Base-by-base conservation (phyloP, 2,888 invertebrate genomes). In the Notocelia uddmanniana region DNA sequence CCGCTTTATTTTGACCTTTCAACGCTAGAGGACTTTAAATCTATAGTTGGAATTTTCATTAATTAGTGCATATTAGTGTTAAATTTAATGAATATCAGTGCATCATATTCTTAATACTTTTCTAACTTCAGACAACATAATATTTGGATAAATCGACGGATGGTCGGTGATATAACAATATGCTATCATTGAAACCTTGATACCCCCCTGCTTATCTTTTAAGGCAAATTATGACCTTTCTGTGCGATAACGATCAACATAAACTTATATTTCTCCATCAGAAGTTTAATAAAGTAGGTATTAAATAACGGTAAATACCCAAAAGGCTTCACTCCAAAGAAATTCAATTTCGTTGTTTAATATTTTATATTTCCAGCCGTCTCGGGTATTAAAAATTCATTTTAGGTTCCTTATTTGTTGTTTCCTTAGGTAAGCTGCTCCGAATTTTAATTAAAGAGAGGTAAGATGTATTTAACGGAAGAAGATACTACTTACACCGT, bases 311-410 rank as follows among this genome's bases (percentile, higher is more conserved):
- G 58, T 13, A 58, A 37, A 58, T 34, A 50, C 68, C 26, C 41
- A 60, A 54, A 50, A 10, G n/a, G 54, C 62, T 62, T 62, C 55
- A 34, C 62, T 62, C 9, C 48, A 15, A 63, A 55, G 45, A 69
- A 59, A 63, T 63, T 57, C 9, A 37, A 63, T 57, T 55, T 57
- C 18, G 23, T 34, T 57, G 48, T 57, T 63, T 63, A 34, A 63
- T 57, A 50, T 48, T 63, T 21, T 48, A 48, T 34, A 55, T 45
- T 54, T 48, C 9, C 18, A 34, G 55, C 18, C 21, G 34, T 50
- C 55, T 11, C n/a, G 45, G 63, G 69, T 63, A 69, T 64, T 69
- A 64, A 69, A 64, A 57, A 50, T 63, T 57, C 57, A 69, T 69
- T 64, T 63, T 57, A 50, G 48, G 37, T 50, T 37, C 34, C 41